phyloP scores from a whole-genome alignment of 2,797 vertebrate genomes.

The Coreius guichenoti region DNA sequence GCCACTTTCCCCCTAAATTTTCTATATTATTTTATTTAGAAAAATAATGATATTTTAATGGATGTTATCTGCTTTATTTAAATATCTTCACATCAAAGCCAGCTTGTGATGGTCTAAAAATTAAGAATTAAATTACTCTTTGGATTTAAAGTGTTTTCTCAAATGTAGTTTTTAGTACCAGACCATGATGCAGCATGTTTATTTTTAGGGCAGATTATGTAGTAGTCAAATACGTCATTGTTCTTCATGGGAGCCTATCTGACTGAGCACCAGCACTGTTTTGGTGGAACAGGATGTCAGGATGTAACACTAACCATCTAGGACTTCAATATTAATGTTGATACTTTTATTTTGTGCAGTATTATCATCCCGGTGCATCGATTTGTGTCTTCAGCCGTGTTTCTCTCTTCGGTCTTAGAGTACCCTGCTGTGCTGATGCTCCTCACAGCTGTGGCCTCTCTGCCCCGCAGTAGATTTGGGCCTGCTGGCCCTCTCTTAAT shows the following conservation, averaged over 20 bases:
- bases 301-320: background rate
- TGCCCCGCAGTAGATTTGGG: conserved; percentile 44
- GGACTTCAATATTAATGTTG: background rate
- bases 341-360: conserved; percentile 1
- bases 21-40: background rate
- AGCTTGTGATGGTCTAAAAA: background rate
- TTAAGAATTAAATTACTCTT: background rate
- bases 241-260: background rate
- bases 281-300: background rate
- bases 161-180: background rate
- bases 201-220: background rate
- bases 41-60: background rate
- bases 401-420: conserved; percentile 25
- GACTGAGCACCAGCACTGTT: background rate
- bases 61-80: background rate
- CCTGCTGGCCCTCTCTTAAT: conserved; percentile 45
- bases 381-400: conserved; percentile 45
- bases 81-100: background rate
- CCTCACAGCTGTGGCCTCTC: conserved; percentile 55
- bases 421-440: conserved; percentile 34
- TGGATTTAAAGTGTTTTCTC: background rate
- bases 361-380: conserved; percentile 42
- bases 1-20: background rate
- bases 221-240: background rate
- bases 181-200: background rate